Evolutionary conservation across 2,888 invertebrate species (phyloP).

Genomic region (Nineta flava): DNA sequence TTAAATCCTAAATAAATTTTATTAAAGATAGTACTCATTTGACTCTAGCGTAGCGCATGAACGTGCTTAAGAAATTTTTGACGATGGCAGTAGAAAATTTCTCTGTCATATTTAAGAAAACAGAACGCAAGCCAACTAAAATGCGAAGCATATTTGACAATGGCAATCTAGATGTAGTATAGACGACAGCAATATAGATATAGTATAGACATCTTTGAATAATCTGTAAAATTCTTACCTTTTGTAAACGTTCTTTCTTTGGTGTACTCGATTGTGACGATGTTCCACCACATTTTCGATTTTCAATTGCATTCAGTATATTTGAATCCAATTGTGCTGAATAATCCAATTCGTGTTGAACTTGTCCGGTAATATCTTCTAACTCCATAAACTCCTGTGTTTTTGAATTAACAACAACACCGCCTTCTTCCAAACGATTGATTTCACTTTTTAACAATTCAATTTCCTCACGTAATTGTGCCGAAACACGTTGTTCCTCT

Average conservation of each 20-base stretch:
- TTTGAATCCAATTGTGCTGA: conserved; percentile 42
- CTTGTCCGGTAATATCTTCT: conserved; percentile 36
- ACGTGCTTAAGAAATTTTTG: too few relatives aligned
- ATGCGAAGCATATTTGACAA: too few relatives aligned
- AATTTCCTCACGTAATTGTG: conserved; percentile 23
- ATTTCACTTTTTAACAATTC: conserved; percentile 19
- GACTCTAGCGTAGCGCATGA: too few relatives aligned
- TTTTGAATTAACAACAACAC: conserved; percentile 18
- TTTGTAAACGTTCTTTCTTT: conserved; percentile 9
- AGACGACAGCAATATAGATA: too few relatives aligned
- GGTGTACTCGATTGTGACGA: neutral
- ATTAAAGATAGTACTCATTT: too few relatives aligned
- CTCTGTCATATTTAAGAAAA: too few relatives aligned
- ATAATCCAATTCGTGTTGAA: conserved; percentile 40
- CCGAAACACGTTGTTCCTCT: conserved; percentile 32
- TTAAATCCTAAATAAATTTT: too few relatives aligned
- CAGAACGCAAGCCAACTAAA: too few relatives aligned
- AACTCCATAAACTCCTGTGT: conserved; percentile 23
- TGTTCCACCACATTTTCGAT: neutral
- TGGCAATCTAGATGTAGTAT: too few relatives aligned
- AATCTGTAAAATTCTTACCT: conserved; percentile 2
- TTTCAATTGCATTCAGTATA: conserved; percentile 37
- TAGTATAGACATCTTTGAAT: too few relatives aligned
- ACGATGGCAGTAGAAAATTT: too few relatives aligned
- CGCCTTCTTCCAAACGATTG: conserved; percentile 29